These are phyloP conservation scores for Drosophila parthenogenetica DNA, from an alignment of 2,888 invertebrate genomes.

Conservation along the genomic window DNA sequence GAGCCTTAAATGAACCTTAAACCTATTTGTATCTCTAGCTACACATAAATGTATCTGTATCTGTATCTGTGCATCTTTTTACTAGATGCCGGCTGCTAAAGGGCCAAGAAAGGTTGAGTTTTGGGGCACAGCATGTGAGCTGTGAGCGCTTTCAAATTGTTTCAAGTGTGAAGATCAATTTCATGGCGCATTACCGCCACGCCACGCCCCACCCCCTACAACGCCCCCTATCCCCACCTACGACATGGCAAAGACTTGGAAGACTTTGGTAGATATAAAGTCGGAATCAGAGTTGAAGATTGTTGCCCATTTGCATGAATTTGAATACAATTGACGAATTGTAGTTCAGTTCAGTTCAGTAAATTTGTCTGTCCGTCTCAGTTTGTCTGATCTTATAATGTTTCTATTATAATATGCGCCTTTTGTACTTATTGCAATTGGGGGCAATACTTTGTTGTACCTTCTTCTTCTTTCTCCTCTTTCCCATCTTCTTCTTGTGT, in stretches of 20 bases:
- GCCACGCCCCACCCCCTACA: conserved; percentile 30
- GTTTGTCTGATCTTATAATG: conserved; percentile 67
- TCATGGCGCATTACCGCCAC: conserved; percentile 78
- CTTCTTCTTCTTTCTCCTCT: background rate
- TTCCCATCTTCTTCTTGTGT: conserved; percentile 21
- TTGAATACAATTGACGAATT: conserved; percentile 80
- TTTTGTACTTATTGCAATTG: conserved; percentile 39
- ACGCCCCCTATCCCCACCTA: background rate
- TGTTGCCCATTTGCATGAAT: conserved; percentile 74
- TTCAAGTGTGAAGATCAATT: conserved; percentile 84
- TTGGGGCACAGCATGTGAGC: conserved; percentile 74
- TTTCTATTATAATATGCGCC: conserved; percentile 71
- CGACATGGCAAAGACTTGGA: background rate
- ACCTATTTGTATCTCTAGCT: conserved; percentile 28
- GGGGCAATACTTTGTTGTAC: conserved; percentile 31
- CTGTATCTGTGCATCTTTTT: conserved; percentile 18
- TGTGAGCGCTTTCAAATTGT: conserved; percentile 80
- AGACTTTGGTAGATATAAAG: background rate
- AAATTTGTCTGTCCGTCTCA: conserved; percentile 14
- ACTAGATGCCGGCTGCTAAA: conserved; percentile 33
- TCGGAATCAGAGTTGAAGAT: conserved; percentile 4
- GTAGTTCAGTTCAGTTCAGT: conserved; percentile 57
- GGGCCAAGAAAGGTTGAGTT: conserved; percentile 30
- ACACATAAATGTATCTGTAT: background rate
- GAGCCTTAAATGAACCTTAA: conserved; percentile 30